These are phyloP conservation scores for Lutjanus campechanus DNA, from an alignment of 2,797 vertebrate species.

Conservation along the genomic window DNA sequence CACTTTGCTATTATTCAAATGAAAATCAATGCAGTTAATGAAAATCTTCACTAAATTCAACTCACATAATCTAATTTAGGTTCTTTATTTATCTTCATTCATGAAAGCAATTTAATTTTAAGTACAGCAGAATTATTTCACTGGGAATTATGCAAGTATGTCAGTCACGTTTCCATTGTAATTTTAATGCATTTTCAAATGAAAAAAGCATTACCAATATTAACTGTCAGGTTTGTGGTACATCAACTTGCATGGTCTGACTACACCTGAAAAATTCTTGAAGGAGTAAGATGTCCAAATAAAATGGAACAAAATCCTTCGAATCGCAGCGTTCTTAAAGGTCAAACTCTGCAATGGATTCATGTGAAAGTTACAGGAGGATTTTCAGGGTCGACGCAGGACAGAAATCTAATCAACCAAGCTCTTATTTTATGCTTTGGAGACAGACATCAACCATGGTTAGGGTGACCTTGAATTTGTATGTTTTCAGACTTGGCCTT, in stretches of 20 bases:
- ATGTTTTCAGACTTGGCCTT: slow-evolving; percentile 21
- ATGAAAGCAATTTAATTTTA: not conserved
- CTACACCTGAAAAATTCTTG: not conserved
- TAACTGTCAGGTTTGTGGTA: slow-evolving; percentile 2
- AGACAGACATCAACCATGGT: slow-evolving; percentile 23
- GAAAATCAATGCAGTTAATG: not conserved
- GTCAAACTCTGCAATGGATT: slow-evolving; percentile 32
- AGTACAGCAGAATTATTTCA: not conserved
- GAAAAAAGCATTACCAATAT: slow-evolving; percentile 11
- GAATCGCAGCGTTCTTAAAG: slow-evolving; percentile 21
- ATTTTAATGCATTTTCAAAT: slow-evolving; percentile 26
- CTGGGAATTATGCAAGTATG: not conserved
- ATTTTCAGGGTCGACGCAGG: not conserved
- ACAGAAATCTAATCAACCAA: slow-evolving; percentile 19
- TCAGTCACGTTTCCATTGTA: slow-evolving; percentile 2
- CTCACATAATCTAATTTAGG: not conserved
- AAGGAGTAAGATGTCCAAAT: slow-evolving; percentile 23
- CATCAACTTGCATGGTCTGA: slow-evolving; percentile 1
- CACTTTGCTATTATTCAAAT: slow-evolving; percentile 4
- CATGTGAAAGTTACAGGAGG: slow-evolving; percentile 9
- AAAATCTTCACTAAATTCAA: not conserved
- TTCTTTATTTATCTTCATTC: not conserved
- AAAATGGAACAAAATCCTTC: slow-evolving; percentile 26
- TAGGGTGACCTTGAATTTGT: slow-evolving; percentile 12
- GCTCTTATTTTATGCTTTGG: slow-evolving; percentile 16